Percentiles rank a stretch among this genome's conserved stretches.
phyloP scores from a whole-genome alignment of 2,888 invertebrate species.

The Folsomia manolachei region DNA sequence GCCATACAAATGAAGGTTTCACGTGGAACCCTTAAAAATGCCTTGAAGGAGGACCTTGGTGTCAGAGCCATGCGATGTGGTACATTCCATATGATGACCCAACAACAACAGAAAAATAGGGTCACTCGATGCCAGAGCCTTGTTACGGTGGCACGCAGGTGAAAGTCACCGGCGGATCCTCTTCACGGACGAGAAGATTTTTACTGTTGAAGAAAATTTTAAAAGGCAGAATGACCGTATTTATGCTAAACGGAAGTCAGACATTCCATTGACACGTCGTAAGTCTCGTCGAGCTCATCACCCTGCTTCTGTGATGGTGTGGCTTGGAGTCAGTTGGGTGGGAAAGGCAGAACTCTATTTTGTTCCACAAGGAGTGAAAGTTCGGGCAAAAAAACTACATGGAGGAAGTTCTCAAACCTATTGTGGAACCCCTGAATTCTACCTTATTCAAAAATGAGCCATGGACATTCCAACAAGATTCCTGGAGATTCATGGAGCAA shows the following conservation, averaged over 20 bases:
- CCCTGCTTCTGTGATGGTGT: no score
- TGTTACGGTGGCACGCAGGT: no score
- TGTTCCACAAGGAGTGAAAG: conserved; percentile 17
- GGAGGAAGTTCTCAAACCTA: not conserved
- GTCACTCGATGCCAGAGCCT: no score
- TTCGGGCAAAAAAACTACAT: conserved; percentile 16
- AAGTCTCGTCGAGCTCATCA: conserved; percentile 11
- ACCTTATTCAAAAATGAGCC: not conserved
- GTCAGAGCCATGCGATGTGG: no score
- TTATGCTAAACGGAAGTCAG: not conserved
- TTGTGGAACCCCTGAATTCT: conserved; percentile 2
- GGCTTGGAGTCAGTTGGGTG: conserved; percentile 16
- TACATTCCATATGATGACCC: no score
- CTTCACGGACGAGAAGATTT: no score
- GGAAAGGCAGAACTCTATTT: conserved; percentile 16
- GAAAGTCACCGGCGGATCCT: no score
- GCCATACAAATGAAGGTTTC: conserved; percentile 2
- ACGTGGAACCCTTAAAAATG: not conserved
- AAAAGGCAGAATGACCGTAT: conserved; percentile 12
- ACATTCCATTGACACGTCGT: not conserved
- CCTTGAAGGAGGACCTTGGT: not conserved
- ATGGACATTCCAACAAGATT: conserved; percentile 14
- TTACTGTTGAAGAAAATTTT: conserved; percentile 12
- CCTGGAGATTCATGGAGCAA: conserved; percentile 5
- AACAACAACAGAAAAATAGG: no score